Evolutionary conservation across 2,797 vertebrate genomes (phyloP), one percentile per base, ranked within the genome.

Genomic region (Cyclura pinguis): DNA sequence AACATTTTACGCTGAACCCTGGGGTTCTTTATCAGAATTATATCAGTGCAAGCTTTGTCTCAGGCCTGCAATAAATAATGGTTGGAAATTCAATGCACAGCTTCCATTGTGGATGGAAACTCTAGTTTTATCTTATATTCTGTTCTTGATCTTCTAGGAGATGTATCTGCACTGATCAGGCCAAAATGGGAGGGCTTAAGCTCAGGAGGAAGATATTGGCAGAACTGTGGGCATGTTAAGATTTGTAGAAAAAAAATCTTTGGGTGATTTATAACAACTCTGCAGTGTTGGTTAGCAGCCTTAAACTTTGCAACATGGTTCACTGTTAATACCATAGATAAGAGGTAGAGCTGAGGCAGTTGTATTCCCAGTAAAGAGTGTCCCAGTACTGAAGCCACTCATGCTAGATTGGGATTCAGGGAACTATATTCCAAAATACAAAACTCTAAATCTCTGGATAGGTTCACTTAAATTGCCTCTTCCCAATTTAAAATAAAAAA

Each of bases 1-100:
- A 94, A 95, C 14, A 84, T 22, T 22, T 6, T 62, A 7, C 59
- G 22, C 5, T 22, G 91, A 88, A 92, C 94, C 67, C 57, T 90
- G 74, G 84, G 64, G 32, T 42, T 13, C 14, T 59, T 92, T 93
- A 93, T 52, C 8, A 80, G 62, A 91, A 62, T 91, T 80, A 80
- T 22, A 62, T 24, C 5, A 92, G 24, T 80, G 12, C 18, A 55
- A 87, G 89, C 82, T 92, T 89, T 82, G 76, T 62, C 52, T 52
- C 42, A n/a, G 14, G 35, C 13, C 29, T 72, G 27, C 62, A 80
- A 84, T 78, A 16, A 55, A 77, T 91, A 89, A 64, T 72, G 80
- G 84, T 5, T 89, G 14, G 1, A 50, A 35, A 84, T 91, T 73
- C 59, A 0, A 0, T 35, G 52, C 80, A 42, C 14, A 64, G 4